A percentile compares a stretch with the other conserved stretches of the same genome.
phyloP scores from a whole-genome alignment of 2,888 invertebrate species.

The Lypha dubia region DNA sequence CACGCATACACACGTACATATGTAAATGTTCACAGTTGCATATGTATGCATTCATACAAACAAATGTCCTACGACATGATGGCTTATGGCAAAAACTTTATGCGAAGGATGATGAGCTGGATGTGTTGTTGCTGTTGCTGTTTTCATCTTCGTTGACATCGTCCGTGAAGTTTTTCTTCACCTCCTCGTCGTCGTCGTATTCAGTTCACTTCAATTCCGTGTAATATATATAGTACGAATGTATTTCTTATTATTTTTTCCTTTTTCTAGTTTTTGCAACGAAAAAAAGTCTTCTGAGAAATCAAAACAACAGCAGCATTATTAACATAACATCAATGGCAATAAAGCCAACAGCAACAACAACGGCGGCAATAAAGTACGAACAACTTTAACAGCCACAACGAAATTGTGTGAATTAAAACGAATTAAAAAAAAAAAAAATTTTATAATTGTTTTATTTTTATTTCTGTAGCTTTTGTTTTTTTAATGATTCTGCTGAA shows the following conservation, averaged over 20 bases:
- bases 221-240: slow-evolving; percentile 50
- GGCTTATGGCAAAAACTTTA: no score
- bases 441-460: slow-evolving; percentile 43
- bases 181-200: slow-evolving; percentile 10
- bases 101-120: slow-evolving; percentile 38
- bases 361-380: slow-evolving; percentile 24
- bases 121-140: slow-evolving; percentile 1
- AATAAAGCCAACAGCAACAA: slow-evolving; percentile 25
- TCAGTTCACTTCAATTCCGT: slow-evolving; percentile 45
- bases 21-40: background rate
- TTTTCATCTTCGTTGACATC: slow-evolving; percentile 40
- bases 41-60: background rate
- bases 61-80: slow-evolving; percentile 45
- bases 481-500: slow-evolving; percentile 61
- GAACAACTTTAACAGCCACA: slow-evolving; percentile 51
- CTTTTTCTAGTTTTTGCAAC: slow-evolving; percentile 4
- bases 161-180: slow-evolving; percentile 2
- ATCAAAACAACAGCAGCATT: slow-evolving; percentile 60
- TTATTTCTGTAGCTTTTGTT: slow-evolving; percentile 16
- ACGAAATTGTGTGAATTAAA: slow-evolving; percentile 70
- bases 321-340: slow-evolving; percentile 44
- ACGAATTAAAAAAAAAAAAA: slow-evolving; percentile 55
- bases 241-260: slow-evolving; percentile 30
- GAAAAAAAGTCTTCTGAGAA: slow-evolving; percentile 61
- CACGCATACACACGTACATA: background rate